Percentiles rank a stretch among this genome's conserved stretches.
Conservation (phyloP, 1,140 invertebrate genomes). For the Scaptomyza montana region DNA sequence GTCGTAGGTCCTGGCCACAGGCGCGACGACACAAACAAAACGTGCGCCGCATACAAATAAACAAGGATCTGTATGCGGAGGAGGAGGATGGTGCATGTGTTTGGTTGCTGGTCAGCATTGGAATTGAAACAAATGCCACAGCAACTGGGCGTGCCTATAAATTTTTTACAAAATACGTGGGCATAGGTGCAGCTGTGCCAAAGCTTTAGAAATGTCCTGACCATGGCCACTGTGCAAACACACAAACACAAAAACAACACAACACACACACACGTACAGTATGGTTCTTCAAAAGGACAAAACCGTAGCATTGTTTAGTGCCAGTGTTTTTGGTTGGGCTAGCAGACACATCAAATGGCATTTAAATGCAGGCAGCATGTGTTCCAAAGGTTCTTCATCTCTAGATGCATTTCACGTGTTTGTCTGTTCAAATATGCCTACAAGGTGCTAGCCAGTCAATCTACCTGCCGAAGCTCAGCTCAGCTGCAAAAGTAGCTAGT, state of each 20-base stretch:
- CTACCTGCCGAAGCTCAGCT: neutral
- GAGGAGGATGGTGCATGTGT: neutral
- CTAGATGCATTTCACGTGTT: neutral
- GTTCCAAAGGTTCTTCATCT: conserved; percentile 11
- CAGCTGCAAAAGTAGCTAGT: conserved; percentile 7
- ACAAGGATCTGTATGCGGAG: conserved; percentile 39
- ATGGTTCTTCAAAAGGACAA: conserved; percentile 63
- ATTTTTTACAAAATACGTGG: conserved; percentile 79
- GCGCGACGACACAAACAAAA: conserved; percentile 82
- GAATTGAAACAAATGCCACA: conserved; percentile 80
- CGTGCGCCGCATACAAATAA: conserved; percentile 79
- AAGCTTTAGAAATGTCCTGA: conserved; percentile 18
- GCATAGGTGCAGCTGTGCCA: conserved; percentile 58
- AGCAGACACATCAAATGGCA: conserved; percentile 63
- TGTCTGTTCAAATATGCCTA: conserved; percentile 8
- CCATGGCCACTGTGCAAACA: conserved; percentile 28
- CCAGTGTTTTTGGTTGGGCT: conserved; percentile 36
- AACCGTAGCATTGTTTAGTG: conserved; percentile 70
- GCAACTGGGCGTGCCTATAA: conserved; percentile 72
- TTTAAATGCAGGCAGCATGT: conserved; percentile 66
- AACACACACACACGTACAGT: conserved; percentile 11
- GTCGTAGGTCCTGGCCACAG: conserved; percentile 62
- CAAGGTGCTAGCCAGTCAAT: conserved; percentile 1
- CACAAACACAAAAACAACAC: neutral
- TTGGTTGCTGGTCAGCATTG: conserved; percentile 36